Evolutionary conservation across 2,888 invertebrate species (phyloP), one percentile per base, ranked within the genome.

Genomic region (Tethea ocularis): DNA sequence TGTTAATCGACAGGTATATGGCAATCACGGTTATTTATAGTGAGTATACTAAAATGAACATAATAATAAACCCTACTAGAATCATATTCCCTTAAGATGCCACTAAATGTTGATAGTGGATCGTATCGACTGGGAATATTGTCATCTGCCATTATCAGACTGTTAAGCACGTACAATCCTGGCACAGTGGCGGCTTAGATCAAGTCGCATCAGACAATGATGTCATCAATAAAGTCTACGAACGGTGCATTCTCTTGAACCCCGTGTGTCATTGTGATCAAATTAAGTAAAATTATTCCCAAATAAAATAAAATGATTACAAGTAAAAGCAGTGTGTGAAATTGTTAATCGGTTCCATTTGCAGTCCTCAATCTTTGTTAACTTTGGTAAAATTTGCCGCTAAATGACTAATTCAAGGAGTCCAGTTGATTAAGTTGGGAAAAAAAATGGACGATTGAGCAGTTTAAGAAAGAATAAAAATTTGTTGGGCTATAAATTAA

Each of bases 401-500:
- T 73, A 77, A 79, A 77, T 70, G 74, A 74, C 75, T 81, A 78
- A 84, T 80, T 78, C 71, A 64, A 73, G 66, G 67, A 78, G 46
- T 20, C 69, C 74, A 78, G 75, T 80, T 78, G 77, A 82, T 80
- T 79, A 79, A 75, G 72, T 76, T 74, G 57, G 64, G 61, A 66
- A 78, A 66, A 78, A 78, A 86, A 90, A 86, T 85, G 82, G 78
- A 81, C 80, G 84, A 85, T 87, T 83, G 87, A 87, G 86, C 86
- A 87, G 85, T 89, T 88, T 82, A 85, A 87, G 86, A 81, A 87
- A 83, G 84, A 89, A 89, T 90, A 89, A 89, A 91, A 90, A 88
- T 89, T 89, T 88, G 89, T 90, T 88, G 84, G 84, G 87, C 85
- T 83, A 90, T 91, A 91, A 91, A 91, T 91, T 91, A 91, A 87